These are phyloP conservation scores for Lepus oiostolus DNA, from an alignment of 2,797 vertebrate genomes.

Conservation along the genomic window DNA sequence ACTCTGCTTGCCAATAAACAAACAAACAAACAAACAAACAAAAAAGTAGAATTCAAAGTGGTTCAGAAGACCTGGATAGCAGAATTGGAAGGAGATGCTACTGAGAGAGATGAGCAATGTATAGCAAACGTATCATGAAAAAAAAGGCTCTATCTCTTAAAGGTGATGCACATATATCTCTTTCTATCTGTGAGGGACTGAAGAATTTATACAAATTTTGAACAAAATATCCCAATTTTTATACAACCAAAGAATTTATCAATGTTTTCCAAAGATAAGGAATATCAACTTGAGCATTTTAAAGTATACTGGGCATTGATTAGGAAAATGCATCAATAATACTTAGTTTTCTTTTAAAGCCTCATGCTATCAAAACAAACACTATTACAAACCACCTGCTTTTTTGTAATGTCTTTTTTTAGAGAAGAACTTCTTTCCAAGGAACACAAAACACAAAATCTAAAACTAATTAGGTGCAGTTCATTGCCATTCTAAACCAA, in stretches of 20 bases:
- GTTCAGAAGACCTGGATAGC: neutral
- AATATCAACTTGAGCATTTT: neutral
- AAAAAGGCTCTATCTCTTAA: neutral
- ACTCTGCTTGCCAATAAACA: too few species aligned
- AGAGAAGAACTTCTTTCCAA: constrained; percentile 37
- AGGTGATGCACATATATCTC: neutral
- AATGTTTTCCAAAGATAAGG: neutral
- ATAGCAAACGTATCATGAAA: neutral
- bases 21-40: too few species aligned
- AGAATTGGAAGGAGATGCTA: neutral
- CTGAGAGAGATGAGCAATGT: neutral
- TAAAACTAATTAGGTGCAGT: constrained; percentile 58
- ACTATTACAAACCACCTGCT: neutral
- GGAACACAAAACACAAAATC: constrained; percentile 14
- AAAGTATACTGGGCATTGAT: neutral
- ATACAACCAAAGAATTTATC: neutral
- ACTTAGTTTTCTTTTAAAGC: constrained; percentile 7
- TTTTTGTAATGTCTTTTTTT: constrained; percentile 36
- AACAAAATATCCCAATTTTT: neutral
- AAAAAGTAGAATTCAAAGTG: neutral
- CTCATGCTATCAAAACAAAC: neutral
- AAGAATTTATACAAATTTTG: neutral
- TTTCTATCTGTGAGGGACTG: neutral
- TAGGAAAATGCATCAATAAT: neutral
- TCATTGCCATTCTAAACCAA: constrained; percentile 47